Conservation (phyloP, 2,113 vertebrate genomes). For the Shinisaurus crocodilurus region DNA sequence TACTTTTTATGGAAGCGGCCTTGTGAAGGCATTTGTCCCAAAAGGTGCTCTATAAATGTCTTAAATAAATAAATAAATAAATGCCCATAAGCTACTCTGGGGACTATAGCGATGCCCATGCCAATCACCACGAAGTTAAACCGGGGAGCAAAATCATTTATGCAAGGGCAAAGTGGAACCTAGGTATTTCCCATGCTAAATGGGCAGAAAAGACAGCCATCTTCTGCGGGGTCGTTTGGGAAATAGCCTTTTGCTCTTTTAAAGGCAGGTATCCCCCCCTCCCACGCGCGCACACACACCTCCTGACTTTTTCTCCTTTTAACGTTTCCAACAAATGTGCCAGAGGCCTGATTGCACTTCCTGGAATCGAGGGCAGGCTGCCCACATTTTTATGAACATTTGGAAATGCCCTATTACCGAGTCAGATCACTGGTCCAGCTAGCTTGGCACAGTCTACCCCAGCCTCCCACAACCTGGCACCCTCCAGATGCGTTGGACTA, state of each 20-base stretch:
- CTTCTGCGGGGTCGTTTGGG: no score
- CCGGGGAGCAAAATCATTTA: not conserved
- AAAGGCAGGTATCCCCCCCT: not conserved
- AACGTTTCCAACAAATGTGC: not conserved
- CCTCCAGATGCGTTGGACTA: no score
- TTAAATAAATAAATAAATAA: no score
- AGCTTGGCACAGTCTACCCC: no score
- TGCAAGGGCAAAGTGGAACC: not conserved
- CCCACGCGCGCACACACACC: not conserved
- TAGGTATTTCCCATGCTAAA: not conserved
- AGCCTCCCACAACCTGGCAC: no score
- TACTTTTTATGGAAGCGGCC: not conserved
- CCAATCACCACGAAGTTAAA: not conserved
- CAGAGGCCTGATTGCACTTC: not conserved
- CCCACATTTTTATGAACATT: not conserved
- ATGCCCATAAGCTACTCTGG: no score
- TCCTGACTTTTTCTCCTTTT: not conserved
- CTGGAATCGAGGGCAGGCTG: not conserved
- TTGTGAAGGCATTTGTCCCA: not conserved
- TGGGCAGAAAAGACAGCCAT: not conserved
- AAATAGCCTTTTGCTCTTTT: not conserved
- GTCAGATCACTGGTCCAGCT: no score
- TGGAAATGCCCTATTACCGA: no score
- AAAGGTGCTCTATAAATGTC: not conserved
- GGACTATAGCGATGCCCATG: not conserved